Evolutionary conservation across 2,797 vertebrate species (phyloP).

Genomic region (Crenuchus spilurus): DNA sequence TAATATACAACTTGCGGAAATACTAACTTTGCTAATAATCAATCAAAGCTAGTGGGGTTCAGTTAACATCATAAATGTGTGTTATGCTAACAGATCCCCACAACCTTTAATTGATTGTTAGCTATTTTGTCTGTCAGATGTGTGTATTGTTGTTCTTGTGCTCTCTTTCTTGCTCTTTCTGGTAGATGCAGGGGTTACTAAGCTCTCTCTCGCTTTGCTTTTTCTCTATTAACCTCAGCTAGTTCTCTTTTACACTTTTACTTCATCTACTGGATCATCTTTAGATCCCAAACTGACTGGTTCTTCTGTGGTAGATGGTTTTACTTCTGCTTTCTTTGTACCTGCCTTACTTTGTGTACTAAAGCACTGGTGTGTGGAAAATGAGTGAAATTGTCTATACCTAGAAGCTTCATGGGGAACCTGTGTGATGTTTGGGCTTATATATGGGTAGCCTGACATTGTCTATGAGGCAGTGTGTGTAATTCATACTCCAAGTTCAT

Average conservation of each 20-base stretch:
- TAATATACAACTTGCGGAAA: too few species aligned
- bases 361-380: not conserved
- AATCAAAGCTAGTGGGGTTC: too few species aligned
- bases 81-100: too few species aligned
- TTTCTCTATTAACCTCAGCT: not conserved
- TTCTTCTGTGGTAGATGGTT: not conserved
- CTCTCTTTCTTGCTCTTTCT: not conserved
- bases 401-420: not conserved
- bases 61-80: too few species aligned
- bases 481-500: not conserved
- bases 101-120: too few species aligned
- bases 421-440: not conserved
- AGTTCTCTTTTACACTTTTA: constrained; percentile 66
- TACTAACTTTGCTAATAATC: too few species aligned
- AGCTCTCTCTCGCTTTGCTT: constrained; percentile 21
- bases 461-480: not conserved
- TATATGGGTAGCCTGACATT: not conserved
- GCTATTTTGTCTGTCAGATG: too few species aligned
- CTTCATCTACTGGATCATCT: constrained; percentile 65
- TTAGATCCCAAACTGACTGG: not conserved
- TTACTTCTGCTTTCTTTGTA: not conserved
- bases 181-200: constrained; percentile 7
- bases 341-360: not conserved
- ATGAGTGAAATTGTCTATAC: not conserved
- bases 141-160: not conserved